Conservation (phyloP, 2,888 invertebrate species). For the Polymixis flavicincta region DNA sequence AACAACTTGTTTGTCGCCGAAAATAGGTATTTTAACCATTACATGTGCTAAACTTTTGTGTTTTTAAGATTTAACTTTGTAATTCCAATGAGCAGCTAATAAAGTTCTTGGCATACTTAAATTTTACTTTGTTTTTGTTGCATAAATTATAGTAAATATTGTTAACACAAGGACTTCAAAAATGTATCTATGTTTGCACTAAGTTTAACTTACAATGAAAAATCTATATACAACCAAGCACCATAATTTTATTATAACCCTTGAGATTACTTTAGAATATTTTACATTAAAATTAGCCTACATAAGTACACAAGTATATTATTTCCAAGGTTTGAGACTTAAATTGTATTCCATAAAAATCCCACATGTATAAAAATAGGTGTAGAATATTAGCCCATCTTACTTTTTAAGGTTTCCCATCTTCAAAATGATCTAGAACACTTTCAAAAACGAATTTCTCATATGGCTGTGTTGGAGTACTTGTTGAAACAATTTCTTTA, state of each 20-base stretch:
- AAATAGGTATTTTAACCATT: not conserved
- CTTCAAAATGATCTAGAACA: conserved; percentile 82
- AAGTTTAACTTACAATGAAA: not conserved
- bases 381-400: conserved; percentile 16
- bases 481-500: conserved; percentile 67
- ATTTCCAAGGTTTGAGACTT: conserved; percentile 11
- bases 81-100: conserved; percentile 13
- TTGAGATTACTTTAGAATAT: conserved; percentile 7
- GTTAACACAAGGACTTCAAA: not conserved
- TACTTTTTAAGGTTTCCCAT: conserved; percentile 58
- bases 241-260: conserved; percentile 11
- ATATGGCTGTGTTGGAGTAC: conserved; percentile 42
- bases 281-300: not conserved
- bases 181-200: not conserved
- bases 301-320: conserved; percentile 10
- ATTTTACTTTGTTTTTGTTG: conserved; percentile 4
- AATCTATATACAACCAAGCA: conserved; percentile 32
- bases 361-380: conserved; percentile 19
- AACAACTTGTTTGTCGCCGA: not conserved
- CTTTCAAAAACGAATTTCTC: conserved; percentile 74
- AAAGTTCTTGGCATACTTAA: conserved; percentile 6
- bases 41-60: conserved; percentile 4
- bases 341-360: not conserved
- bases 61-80: conserved; percentile 15
- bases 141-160: not conserved